Evolutionary conservation across 2,888 invertebrate genomes (phyloP), one percentile per base, ranked within the genome.

Genomic region (Noctua fimbriata): DNA sequence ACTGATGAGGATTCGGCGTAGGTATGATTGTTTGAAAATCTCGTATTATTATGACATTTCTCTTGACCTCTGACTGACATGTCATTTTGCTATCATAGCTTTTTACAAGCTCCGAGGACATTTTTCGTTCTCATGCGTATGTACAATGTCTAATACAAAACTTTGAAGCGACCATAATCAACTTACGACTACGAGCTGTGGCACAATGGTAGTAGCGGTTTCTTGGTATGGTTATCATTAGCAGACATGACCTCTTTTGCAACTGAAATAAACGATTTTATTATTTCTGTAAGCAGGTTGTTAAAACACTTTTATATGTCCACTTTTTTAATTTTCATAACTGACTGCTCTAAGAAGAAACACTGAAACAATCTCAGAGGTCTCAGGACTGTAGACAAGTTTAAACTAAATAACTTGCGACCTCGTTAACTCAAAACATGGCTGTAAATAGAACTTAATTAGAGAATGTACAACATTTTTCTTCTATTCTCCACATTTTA

Each of bases 381-480:
- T 32, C 4, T 14, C 24, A 12, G 32, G 16, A 36, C 10, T 21
- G 16, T 18, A 28, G 16, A 60, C 24, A 36, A 5, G n/a, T 49
- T 65, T 52, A 14, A 28, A 52, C 5, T 2, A 28, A 52, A 36
- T 72, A 28, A 14, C 9, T 65, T 18, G 18, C 21, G 12, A 10
- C 12, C 12, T 77, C 9, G 32, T 21, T 65, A 52, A 32, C 32
- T 52, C 28, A 78, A 52, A 52, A 77, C 18, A 32, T 47, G 63
- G 65, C 44, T 16, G n/a, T 32, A 44, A 21, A 32, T n/a, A 55
- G 16, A 76, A 44, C 41, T 78, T 78, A 28, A 49, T 28, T 24
- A 2, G 28, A 24, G 12, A 60, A 24, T 24, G 21, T 60, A 2
- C 9, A 58, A 21, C 32, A 16, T 18, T 28, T n/a, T 76, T 73